Evolutionary conservation across 2,888 invertebrate genomes (phyloP).

Genomic region (Entomobrya multifasciata): DNA sequence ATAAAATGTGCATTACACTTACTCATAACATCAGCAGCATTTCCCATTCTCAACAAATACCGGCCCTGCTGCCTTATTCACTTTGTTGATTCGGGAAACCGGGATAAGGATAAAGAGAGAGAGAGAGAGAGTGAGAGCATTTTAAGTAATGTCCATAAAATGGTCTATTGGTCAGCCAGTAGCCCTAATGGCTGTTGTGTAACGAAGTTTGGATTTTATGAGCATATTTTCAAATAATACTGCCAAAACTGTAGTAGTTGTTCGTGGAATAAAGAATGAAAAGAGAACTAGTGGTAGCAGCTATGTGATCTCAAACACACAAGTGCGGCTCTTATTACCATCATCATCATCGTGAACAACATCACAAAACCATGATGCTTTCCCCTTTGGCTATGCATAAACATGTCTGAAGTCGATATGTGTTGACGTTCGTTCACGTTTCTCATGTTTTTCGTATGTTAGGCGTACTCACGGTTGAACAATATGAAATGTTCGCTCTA

Average conservation of each 20-base stretch:
- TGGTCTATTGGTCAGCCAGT: conserved; percentile 69
- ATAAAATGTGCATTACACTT: conserved; percentile 61
- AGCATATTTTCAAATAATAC: conserved; percentile 67
- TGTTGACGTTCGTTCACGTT: conserved; percentile 44
- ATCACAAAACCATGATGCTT: conserved; percentile 36
- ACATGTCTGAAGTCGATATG: conserved; percentile 59
- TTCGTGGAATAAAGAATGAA: neutral
- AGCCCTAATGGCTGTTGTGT: conserved; percentile 67
- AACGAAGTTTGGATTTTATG: conserved; percentile 64
- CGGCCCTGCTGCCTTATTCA: neutral
- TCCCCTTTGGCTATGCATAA: conserved; percentile 66
- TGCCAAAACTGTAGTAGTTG: conserved; percentile 46
- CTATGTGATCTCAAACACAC: conserved; percentile 3
- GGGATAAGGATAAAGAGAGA: neutral
- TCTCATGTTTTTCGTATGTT: conserved; percentile 1
- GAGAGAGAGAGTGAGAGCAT: conserved; percentile 42
- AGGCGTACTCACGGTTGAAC: conserved; percentile 22
- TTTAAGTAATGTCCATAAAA: conserved; percentile 69
- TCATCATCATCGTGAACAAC: conserved; percentile 24
- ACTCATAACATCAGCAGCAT: neutral
- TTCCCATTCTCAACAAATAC: neutral
- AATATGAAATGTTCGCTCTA: conserved; percentile 41
- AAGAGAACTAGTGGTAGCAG: neutral
- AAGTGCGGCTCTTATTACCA: conserved; percentile 54
- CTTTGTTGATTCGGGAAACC: conserved; percentile 8